A percentile compares a stretch with the other conserved stretches of the same genome.
Evolutionary conservation across 2,888 invertebrate species (phyloP).

Genomic region (Pristionchus maxplancki): DNA sequence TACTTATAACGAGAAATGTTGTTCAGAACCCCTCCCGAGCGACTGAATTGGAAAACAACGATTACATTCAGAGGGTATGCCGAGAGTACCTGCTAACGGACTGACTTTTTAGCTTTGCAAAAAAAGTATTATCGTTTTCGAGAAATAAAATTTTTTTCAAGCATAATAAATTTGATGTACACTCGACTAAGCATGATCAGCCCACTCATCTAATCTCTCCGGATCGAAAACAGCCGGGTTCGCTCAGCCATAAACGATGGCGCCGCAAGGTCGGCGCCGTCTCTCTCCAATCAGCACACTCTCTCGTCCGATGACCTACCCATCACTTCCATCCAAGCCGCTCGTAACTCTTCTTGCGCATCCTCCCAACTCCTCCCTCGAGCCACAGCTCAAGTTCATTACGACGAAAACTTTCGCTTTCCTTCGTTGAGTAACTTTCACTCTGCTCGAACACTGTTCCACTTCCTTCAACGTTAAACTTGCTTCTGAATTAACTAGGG

Average conservation of each 20-base stretch:
- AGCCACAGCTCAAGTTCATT: background rate
- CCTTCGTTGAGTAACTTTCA: background rate
- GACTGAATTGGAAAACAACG: background rate
- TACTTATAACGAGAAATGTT: background rate
- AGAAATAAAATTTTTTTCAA: background rate
- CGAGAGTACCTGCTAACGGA: background rate
- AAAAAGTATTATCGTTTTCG: too few relatives aligned
- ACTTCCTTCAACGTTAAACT: background rate
- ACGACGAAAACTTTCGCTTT: background rate
- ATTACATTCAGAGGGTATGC: background rate
- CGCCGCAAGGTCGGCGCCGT: background rate
- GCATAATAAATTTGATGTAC: background rate
- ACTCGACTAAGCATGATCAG: background rate
- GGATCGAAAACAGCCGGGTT: background rate
- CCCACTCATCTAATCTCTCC: background rate
- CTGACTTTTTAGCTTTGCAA: background rate
- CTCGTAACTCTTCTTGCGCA: constrained; percentile 14
- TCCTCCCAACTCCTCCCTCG: background rate
- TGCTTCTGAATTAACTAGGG: too few relatives aligned
- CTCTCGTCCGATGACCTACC: background rate
- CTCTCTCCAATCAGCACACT: background rate
- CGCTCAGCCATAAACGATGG: constrained; percentile 13
- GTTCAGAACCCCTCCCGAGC: background rate
- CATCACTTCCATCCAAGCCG: background rate
- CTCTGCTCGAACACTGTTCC: background rate